Evolutionary conservation across 2,888 invertebrate genomes (phyloP).

Genomic region (Leptinotarsa tumamoca): DNA sequence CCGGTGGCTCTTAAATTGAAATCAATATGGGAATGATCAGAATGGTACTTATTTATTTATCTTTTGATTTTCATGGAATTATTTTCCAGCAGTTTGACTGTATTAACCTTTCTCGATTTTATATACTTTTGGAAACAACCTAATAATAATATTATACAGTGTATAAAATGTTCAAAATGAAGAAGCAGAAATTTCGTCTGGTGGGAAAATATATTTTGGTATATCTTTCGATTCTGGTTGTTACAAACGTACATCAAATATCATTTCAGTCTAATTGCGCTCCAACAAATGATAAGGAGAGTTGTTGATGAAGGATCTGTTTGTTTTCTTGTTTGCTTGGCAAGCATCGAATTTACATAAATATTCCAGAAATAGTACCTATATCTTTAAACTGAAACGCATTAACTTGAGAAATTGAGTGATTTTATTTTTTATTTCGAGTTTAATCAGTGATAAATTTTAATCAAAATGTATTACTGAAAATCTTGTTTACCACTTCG

Average conservation of each 20-base stretch:
- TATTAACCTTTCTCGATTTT: no score
- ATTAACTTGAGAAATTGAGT: background rate
- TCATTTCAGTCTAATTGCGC: background rate
- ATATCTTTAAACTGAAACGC: background rate
- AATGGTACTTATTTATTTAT: no score
- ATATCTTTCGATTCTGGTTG: background rate
- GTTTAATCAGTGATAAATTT: background rate
- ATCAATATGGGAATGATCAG: no score
- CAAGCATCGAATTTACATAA: background rate
- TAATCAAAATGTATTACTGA: background rate
- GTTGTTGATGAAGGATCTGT: background rate
- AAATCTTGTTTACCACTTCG: background rate
- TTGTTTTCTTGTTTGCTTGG: background rate
- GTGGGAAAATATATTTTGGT: no score
- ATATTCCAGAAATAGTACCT: constrained; percentile 19
- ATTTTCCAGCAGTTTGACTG: no score
- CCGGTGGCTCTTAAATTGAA: no score
- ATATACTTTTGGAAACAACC: no score
- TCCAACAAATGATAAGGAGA: background rate
- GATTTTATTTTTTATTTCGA: background rate
- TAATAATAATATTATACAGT: no score
- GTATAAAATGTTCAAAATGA: no score
- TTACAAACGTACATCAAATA: background rate
- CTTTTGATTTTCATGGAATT: no score
- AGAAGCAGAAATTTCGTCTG: no score